phyloP scores from a whole-genome alignment of 2,113 vertebrate genomes.

The Opisthocomus hoazin region DNA sequence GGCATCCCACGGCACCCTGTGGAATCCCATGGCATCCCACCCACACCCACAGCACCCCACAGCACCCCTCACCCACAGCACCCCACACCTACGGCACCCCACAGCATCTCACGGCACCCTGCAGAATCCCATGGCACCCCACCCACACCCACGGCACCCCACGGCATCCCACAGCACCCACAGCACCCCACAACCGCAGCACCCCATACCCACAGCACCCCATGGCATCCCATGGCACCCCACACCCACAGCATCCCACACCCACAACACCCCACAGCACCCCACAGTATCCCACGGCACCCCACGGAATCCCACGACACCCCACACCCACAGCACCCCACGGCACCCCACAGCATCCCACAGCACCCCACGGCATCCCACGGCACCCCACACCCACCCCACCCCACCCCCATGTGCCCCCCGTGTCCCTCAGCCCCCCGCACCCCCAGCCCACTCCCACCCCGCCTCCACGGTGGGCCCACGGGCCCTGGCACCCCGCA shows the following conservation, averaged over 20 bases:
- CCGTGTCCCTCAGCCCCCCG: not conserved
- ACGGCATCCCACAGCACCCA: too few species aligned
- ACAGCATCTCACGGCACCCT: too few species aligned
- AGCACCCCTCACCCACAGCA: too few species aligned
- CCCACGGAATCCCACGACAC: not conserved
- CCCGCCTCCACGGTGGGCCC: not conserved
- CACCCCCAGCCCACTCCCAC: not conserved
- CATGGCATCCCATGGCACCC: too few species aligned
- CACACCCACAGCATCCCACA: rapidly evolving
- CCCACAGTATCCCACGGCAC: not conserved
- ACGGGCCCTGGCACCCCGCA: not conserved
- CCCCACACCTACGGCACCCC: too few species aligned
- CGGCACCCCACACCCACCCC: not conserved
- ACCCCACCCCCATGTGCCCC: not conserved
- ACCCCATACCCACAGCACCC: too few species aligned
- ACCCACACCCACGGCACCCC: not conserved
- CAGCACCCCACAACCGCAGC: too few species aligned
- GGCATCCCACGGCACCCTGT: not conserved
- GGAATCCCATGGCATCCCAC: too few species aligned
- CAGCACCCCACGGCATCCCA: not conserved
- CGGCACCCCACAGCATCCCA: not conserved
- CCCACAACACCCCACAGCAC: not conserved
- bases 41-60: not conserved
- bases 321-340: too few species aligned
- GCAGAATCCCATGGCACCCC: not conserved